Percentiles rank a stretch among this genome's conserved stretches.
These are phyloP conservation scores for Copidosoma aretas DNA, from an alignment of 2,888 invertebrate genomes.

Conservation along the genomic window DNA sequence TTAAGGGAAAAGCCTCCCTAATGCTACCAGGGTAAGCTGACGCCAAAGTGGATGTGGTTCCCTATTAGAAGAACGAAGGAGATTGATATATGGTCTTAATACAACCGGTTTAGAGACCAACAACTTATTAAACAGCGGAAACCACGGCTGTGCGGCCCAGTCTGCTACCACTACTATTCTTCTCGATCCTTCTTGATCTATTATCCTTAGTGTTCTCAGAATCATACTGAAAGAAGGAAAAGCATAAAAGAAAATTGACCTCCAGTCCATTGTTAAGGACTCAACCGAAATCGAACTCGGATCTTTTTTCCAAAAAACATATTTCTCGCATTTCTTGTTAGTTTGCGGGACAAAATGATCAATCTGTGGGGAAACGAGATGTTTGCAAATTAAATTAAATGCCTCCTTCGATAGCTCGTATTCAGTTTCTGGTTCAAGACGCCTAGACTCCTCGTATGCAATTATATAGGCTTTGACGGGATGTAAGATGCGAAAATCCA, in stretches of 20 bases:
- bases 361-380: constrained; percentile 22
- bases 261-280: background rate
- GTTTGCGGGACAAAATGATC: constrained; percentile 32
- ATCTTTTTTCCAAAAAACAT: constrained; percentile 29
- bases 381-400: constrained; percentile 15
- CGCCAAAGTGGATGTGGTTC: background rate
- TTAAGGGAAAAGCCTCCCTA: background rate
- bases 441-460: constrained; percentile 45
- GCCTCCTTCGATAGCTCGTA: constrained; percentile 29
- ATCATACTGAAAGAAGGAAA: constrained; percentile 23
- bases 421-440: constrained; percentile 39
- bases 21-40: background rate
- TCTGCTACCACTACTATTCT: constrained; percentile 9
- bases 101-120: background rate
- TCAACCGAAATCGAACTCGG: constrained; percentile 26
- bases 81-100: background rate
- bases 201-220: constrained; percentile 8
- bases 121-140: background rate
- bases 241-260: constrained; percentile 23
- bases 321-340: constrained; percentile 33
- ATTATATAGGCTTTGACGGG: constrained; percentile 36
- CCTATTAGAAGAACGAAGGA: background rate
- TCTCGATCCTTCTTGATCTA: constrained; percentile 8
- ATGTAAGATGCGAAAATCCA: constrained; percentile 43
- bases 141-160: background rate